phyloP scores from a whole-genome alignment of 2,888 invertebrate species.

The Cosmorhoe ocellata region DNA sequence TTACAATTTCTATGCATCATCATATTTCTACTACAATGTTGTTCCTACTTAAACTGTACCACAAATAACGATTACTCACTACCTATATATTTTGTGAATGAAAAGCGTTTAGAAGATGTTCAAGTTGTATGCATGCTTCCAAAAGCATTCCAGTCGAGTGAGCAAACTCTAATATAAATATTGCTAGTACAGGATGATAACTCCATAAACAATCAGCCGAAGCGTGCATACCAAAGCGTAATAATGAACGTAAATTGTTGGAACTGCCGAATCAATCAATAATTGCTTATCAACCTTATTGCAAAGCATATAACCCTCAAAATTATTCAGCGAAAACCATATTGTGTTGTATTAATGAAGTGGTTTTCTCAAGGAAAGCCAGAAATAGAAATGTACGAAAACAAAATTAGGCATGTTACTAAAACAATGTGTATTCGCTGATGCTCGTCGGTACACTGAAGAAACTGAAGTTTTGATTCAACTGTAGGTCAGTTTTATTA shows the following conservation, averaged over 20 bases:
- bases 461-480: conserved; percentile 1
- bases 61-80: no score
- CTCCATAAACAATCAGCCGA: conserved; percentile 46
- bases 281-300: conserved; percentile 22
- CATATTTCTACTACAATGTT: no score
- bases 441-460: conserved; percentile 12
- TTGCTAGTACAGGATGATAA: conserved; percentile 46
- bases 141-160: conserved; percentile 11
- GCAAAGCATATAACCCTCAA: conserved; percentile 25
- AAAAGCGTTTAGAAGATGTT: no score
- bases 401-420: conserved; percentile 41
- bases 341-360: conserved; percentile 56
- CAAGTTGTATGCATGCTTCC: not conserved
- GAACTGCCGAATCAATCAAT: conserved; percentile 15
- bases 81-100: no score
- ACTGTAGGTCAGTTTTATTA: no score
- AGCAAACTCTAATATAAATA: conserved; percentile 33
- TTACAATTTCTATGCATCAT: no score
- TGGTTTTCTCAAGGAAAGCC: conserved; percentile 52
- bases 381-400: conserved; percentile 53
- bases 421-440: conserved; percentile 41
- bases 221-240: conserved; percentile 51
- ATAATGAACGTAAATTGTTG: conserved; percentile 44
- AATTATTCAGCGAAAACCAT: conserved; percentile 21
- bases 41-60: no score